Conservation (phyloP, 2,888 invertebrate species). For the Icerya purchasi region DNA sequence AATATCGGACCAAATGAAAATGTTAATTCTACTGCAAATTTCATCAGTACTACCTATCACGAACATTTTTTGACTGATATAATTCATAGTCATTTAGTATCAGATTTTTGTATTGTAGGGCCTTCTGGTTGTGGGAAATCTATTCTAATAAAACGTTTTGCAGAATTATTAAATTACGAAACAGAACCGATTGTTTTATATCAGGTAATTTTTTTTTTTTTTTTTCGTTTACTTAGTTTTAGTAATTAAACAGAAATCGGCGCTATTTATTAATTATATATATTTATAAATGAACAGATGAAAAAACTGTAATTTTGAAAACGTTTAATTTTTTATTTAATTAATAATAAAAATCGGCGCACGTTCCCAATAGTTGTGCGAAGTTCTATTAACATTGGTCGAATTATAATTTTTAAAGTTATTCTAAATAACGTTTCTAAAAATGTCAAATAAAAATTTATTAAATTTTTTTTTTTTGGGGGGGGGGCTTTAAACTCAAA, state of each 20-base stretch:
- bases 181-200: constrained; percentile 78
- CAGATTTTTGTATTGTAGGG: constrained; percentile 75
- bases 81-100: constrained; percentile 50
- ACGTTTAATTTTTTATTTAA: no score
- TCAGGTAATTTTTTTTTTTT: constrained; percentile 30
- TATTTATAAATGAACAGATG: no score
- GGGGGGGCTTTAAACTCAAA: no score
- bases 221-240: constrained; percentile 1
- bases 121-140: constrained; percentile 86
- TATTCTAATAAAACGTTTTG: constrained; percentile 51
- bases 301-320: no score
- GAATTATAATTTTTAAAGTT: no score
- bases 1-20: constrained; percentile 18
- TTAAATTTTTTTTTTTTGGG: no score
- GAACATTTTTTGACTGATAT: constrained; percentile 52
- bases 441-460: no score
- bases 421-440: no score
- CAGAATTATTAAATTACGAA: constrained; percentile 51
- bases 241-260: neutral
- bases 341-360: no score
- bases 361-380: no score
- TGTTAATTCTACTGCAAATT: neutral
- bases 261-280: no score
- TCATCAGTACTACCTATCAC: constrained; percentile 54
- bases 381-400: no score